phyloP scores from a whole-genome alignment of 2,888 invertebrate genomes.

The Seira sanloemensis region DNA sequence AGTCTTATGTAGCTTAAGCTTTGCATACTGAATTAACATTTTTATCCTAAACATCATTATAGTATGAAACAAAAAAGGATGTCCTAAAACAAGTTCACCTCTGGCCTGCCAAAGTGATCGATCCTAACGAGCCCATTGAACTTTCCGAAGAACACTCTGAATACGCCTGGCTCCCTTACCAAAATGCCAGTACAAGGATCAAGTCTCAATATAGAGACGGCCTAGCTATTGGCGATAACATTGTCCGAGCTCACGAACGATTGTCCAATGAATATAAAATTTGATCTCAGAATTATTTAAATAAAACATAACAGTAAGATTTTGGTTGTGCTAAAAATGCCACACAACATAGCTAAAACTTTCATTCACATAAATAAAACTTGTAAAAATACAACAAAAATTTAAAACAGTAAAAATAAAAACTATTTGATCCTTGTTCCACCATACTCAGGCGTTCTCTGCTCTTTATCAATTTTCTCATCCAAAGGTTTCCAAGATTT shows the following conservation, averaged over 20 bases:
- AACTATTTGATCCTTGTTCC: conserved; percentile 14
- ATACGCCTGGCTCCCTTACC: conserved; percentile 42
- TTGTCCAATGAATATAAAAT: not conserved
- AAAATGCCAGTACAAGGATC: conserved; percentile 29
- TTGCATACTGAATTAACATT: not conserved
- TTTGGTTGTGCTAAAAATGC: no score
- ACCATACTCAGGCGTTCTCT: conserved; percentile 26
- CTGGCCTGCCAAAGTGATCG: conserved; percentile 54
- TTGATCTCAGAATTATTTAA: not conserved
- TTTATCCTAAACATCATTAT: not conserved
- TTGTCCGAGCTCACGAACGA: conserved; percentile 30
- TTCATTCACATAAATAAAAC: no score
- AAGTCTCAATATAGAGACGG: conserved; percentile 48
- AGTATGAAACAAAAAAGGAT: conserved; percentile 58
- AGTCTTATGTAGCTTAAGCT: no score
- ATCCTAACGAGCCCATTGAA: conserved; percentile 43
- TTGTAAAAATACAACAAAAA: not conserved
- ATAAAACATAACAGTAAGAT: not conserved
- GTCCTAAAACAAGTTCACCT: conserved; percentile 44
- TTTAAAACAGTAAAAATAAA: not conserved
- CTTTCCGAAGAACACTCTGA: conserved; percentile 42
- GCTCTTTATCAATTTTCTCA: conserved; percentile 13
- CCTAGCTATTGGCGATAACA: conserved; percentile 17
- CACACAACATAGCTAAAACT: no score
- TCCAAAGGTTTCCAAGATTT: conserved; percentile 33